phyloP scores from a whole-genome alignment of 2,888 invertebrate genomes.

The Parasteatoda lunata region DNA sequence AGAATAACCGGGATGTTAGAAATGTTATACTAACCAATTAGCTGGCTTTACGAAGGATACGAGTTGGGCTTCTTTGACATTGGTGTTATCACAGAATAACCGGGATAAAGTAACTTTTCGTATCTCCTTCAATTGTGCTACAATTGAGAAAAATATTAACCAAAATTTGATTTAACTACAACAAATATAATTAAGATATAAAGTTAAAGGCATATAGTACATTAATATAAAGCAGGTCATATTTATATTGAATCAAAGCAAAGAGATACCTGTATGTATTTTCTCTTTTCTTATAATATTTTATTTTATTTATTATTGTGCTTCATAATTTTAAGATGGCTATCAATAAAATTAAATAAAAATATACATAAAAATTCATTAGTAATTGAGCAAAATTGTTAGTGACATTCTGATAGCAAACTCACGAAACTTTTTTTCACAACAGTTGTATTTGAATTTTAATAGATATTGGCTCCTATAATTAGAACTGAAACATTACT shows the following conservation, averaged over 20 bases:
- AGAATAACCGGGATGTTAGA: slow-evolving; percentile 62
- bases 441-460: too few species aligned
- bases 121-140: slow-evolving; percentile 70
- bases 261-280: background rate
- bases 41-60: slow-evolving; percentile 67
- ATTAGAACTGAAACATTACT: too few species aligned
- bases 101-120: slow-evolving; percentile 69
- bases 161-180: background rate
- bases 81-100: slow-evolving; percentile 70
- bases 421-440: too few species aligned
- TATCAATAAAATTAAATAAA: too few species aligned
- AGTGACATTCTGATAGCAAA: too few species aligned
- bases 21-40: slow-evolving; percentile 49
- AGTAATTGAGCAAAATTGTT: too few species aligned
- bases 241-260: background rate
- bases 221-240: background rate
- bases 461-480: too few species aligned
- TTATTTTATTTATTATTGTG: too few species aligned
- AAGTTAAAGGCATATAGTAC: background rate
- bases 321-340: too few species aligned
- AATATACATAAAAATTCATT: too few species aligned
- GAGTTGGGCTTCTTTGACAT: slow-evolving; percentile 68
- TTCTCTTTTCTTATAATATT: background rate
- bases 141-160: background rate
- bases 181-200: background rate